phyloP scores from a whole-genome alignment of 2,797 vertebrate genomes.

The Schizopygopsis malacanthus region DNA sequence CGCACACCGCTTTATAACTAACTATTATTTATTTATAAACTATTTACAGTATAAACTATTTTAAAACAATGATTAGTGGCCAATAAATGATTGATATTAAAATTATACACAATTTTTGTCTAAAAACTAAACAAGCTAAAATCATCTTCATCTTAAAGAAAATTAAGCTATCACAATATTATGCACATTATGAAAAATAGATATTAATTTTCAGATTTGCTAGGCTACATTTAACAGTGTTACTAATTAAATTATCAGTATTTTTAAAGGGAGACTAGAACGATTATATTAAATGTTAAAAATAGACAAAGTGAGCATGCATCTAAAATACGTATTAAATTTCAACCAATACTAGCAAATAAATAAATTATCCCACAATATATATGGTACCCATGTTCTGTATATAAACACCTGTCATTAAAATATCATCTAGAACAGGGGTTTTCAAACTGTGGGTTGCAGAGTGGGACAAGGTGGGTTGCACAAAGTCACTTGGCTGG shows the following conservation, averaged over 20 bases:
- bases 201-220: neutral
- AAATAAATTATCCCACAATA: neutral
- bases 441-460: too few species aligned
- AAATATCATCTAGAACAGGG: neutral
- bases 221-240: neutral
- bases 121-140: neutral
- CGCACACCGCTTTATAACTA: too few species aligned
- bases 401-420: neutral
- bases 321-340: neutral
- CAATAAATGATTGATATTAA: neutral
- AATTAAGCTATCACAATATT: neutral
- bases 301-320: neutral
- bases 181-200: neutral
- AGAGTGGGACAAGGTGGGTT: too few species aligned
- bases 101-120: neutral
- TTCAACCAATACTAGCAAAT: neutral
- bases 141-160: neutral
- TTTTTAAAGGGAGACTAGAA: neutral
- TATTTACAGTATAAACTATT: too few species aligned
- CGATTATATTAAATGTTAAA: neutral
- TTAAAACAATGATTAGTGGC: neutral
- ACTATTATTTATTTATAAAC: neutral
- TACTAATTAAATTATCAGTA: neutral
- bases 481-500: too few species aligned
- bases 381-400: neutral